phyloP scores from a whole-genome alignment of 2,797 vertebrate species.

The Neosilurus hyrtlii region DNA sequence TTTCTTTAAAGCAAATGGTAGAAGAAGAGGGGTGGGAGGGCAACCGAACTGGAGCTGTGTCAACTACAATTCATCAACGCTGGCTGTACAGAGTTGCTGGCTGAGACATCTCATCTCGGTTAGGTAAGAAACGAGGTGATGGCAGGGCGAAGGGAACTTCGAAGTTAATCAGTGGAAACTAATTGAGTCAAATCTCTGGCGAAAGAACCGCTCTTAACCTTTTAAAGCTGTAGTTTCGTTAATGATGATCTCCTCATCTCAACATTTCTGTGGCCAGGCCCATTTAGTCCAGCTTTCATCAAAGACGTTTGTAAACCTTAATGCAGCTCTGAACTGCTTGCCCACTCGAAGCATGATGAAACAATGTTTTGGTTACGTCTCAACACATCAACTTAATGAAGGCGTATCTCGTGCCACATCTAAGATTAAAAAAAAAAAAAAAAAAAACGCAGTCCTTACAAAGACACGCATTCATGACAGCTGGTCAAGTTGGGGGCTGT shows the following conservation, averaged over 20 bases:
- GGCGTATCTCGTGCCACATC: conserved; percentile 21
- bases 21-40: not conserved
- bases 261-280: not conserved
- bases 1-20: conserved; percentile 20
- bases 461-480: conserved; percentile 23
- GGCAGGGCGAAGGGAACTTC: conserved; percentile 29
- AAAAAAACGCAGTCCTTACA: not conserved
- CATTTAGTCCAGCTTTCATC: conserved; percentile 38
- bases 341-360: conserved; percentile 32
- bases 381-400: conserved; percentile 42
- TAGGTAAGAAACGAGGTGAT: conserved; percentile 9
- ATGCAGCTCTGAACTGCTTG: conserved; percentile 32
- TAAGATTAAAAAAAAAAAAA: conserved; percentile 25
- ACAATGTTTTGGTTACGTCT: conserved; percentile 43
- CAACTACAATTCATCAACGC: conserved; percentile 42
- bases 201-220: conserved; percentile 18
- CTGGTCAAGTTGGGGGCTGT: conserved; percentile 4
- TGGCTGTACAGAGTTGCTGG: conserved; percentile 10
- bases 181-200: conserved; percentile 43
- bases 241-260: conserved; percentile 16
- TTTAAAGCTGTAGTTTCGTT: conserved; percentile 14
- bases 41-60: conserved; percentile 41
- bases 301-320: conserved; percentile 14
- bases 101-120: conserved; percentile 22
- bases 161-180: conserved; percentile 64